Evolutionary conservation across 2,797 vertebrate species (phyloP).

Genomic region (Danionella dracula): DNA sequence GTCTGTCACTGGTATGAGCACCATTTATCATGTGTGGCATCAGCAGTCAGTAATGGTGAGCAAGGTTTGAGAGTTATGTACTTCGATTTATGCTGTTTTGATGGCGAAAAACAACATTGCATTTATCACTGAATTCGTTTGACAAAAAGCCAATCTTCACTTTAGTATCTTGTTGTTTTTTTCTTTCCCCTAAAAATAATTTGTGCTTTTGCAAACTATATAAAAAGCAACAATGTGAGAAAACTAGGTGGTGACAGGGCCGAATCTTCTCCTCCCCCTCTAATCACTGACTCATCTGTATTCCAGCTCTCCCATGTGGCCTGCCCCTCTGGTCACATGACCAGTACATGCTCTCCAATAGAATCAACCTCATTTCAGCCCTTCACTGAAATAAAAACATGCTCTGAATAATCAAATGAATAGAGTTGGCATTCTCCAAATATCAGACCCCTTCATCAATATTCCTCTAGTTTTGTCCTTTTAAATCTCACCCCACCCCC

Average conservation of each 20-base stretch:
- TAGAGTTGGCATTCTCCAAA: slow-evolving; percentile 1
- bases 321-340: slow-evolving; percentile 29
- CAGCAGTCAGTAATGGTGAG: too few species aligned
- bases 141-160: too few species aligned
- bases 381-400: background rate
- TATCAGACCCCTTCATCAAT: slow-evolving; percentile 8
- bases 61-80: too few species aligned
- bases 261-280: slow-evolving; percentile 8
- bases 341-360: slow-evolving; percentile 15
- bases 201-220: too few species aligned
- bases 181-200: too few species aligned
- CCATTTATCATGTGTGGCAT: too few species aligned
- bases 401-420: background rate
- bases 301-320: slow-evolving; percentile 25
- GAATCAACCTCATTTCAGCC: slow-evolving; percentile 14
- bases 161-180: too few species aligned
- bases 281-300: slow-evolving; percentile 29
- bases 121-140: too few species aligned
- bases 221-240: slow-evolving; percentile 38
- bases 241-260: slow-evolving; percentile 42
- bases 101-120: too few species aligned
- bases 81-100: too few species aligned
- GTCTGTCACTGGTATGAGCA: too few species aligned
- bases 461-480: background rate
- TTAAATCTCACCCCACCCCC: background rate